Percentiles rank a stretch among this genome's conserved stretches.
Conservation (phyloP, 2,113 vertebrate species). For the Chamaea fasciata region DNA sequence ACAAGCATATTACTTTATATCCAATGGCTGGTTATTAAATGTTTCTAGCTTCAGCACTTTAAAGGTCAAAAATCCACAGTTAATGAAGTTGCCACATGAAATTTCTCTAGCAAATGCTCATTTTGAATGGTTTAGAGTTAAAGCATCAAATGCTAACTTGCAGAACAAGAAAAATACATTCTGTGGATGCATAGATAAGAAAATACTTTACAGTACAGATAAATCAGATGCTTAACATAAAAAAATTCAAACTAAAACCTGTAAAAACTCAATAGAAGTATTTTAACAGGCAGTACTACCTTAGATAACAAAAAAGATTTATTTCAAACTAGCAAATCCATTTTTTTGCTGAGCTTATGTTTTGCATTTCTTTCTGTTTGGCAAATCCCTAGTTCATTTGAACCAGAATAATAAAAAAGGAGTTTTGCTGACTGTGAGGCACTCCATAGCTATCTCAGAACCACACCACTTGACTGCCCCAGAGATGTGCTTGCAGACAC, state of each 20-base stretch:
- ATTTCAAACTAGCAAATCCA: background rate
- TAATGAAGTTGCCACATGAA: constrained; percentile 34
- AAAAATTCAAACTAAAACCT: background rate
- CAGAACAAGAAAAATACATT: constrained; percentile 24
- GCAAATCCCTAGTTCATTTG: background rate
- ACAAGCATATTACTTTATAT: constrained; percentile 35
- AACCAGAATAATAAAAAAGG: background rate
- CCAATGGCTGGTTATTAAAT: constrained; percentile 27
- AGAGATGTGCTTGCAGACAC: background rate
- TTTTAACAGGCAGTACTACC: background rate
- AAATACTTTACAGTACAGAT: background rate
- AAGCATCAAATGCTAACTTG: constrained; percentile 1
- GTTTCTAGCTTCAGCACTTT: constrained; percentile 17
- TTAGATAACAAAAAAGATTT: background rate
- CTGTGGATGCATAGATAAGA: background rate
- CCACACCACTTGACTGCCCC: background rate
- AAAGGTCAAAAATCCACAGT: constrained; percentile 59
- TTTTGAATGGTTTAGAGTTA: background rate
- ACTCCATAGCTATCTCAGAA: background rate
- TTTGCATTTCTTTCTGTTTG: background rate
- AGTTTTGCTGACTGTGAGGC: background rate
- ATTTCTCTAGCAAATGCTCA: background rate
- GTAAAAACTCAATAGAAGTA: background rate
- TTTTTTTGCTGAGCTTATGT: background rate
- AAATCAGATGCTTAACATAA: background rate